Evolutionary conservation across 2,888 invertebrate species (phyloP).

Genomic region (Hedychridium roseum): DNA sequence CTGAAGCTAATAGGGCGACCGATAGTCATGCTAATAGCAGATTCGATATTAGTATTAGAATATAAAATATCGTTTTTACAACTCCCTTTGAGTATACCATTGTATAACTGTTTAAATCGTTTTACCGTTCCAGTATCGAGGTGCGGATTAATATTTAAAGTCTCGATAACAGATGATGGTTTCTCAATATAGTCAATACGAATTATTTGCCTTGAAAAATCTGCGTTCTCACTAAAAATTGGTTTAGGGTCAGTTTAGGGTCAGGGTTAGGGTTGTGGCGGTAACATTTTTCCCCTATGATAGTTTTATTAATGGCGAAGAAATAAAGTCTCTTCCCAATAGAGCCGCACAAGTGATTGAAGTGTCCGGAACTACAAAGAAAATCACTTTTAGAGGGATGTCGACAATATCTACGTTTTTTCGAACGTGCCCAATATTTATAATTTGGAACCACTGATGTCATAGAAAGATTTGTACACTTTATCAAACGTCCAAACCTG

Average conservation of each 20-base stretch:
- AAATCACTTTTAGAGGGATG: neutral
- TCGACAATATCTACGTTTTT: neutral
- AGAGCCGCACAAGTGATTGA: conserved; percentile 10
- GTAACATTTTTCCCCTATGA: neutral
- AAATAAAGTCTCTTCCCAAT: conserved; percentile 12
- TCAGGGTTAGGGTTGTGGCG: neutral
- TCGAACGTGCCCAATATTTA: conserved; percentile 9
- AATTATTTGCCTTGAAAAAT: neutral
- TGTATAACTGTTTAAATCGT: too few species aligned
- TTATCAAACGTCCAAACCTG: neutral
- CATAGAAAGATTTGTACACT: conserved; percentile 3
- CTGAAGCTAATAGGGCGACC: too few species aligned
- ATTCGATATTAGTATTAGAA: too few species aligned
- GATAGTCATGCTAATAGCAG: too few species aligned
- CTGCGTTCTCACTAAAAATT: neutral
- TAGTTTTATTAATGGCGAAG: neutral
- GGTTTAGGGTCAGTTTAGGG: too few species aligned
- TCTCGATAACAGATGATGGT: neutral
- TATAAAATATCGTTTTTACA: too few species aligned
- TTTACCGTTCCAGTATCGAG: neutral
- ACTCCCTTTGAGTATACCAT: too few species aligned
- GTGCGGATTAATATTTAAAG: neutral
- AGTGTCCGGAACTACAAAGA: conserved; percentile 11
- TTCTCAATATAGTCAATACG: neutral
- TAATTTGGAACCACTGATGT: conserved; percentile 6